Evolutionary conservation across 2,113 vertebrate genomes (phyloP), one percentile per base, ranked within the genome.

Genomic region (Silurus glanis): DNA sequence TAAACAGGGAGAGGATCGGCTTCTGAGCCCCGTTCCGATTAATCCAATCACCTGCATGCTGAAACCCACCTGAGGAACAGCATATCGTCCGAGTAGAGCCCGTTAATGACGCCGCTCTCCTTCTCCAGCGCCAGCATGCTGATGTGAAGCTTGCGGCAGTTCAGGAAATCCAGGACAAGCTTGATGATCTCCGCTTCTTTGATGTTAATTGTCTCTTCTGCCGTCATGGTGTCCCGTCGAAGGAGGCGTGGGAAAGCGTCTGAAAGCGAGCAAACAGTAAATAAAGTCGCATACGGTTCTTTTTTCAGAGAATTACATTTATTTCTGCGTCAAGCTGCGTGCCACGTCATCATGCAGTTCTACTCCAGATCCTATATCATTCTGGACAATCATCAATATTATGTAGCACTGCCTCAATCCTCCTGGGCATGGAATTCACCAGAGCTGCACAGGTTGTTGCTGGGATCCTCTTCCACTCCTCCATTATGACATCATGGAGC

Each of bases 141-240:
- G 91, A 99, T 98, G 90, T 99, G 98, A 88, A 99, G 96, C 93
- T 97, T 99, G 91, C 97, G 96, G 88, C 96, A 96, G 95, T 96
- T 97, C 88, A 99, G 95, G 91, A 99, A 99, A 93, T 99, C 98
- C 89, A 99, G 92, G 88, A 99, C 97, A 86, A 99, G 91, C 90
- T 99, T 99, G 92, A 98, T 97, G 91, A 99, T 97, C 95, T 99
- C 98, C 49, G 94, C 97, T 92, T 99, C 98, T 93, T 99, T 99
- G 87, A 99, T 95, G 92, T 97, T 97, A 87, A 99, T 97, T 0
- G 96, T 97, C 94, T 99, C 98, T 93, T 99, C 97, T 76, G 96
- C 97, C 0, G 97, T 99, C 98, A 99, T 99, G 94, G 87, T 96
- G 94, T 91, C 90, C 80, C 85, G 56, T 45, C 37, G 19, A 75